Percentiles rank a stretch among this genome's conserved stretches.
Conservation (phyloP, 2,888 invertebrate genomes). For the Apodemia zela region DNA sequence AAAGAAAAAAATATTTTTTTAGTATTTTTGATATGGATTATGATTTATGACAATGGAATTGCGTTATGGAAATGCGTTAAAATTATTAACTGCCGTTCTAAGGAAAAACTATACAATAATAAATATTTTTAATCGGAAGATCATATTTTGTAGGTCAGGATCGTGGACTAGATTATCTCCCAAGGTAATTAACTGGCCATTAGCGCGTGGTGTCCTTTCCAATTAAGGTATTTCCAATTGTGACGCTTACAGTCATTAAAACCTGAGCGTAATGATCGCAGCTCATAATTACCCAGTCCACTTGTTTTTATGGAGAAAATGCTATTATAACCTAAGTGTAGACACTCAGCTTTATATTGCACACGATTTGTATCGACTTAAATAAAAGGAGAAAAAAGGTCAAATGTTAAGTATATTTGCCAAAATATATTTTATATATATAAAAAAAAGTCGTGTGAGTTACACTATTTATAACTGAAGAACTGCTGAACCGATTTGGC, state of each 20-base stretch:
- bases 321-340: not conserved
- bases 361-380: not conserved
- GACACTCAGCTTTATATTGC: not conserved
- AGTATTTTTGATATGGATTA: too few relatives aligned
- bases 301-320: not conserved
- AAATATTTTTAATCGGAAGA: not conserved
- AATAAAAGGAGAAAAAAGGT: too few relatives aligned
- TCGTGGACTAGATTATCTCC: not conserved
- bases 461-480: too few relatives aligned
- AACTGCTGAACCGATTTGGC: too few relatives aligned
- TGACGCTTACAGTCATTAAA: not conserved
- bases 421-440: too few relatives aligned
- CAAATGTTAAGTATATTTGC: too few relatives aligned
- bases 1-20: too few relatives aligned
- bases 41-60: too few relatives aligned
- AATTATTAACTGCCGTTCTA: too few relatives aligned
- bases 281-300: not conserved
- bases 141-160: not conserved
- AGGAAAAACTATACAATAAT: not conserved
- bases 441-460: too few relatives aligned
- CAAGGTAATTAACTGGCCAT: not conserved
- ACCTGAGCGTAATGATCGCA: not conserved
- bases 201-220: not conserved
- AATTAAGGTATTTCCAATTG: conserved; percentile 4
- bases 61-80: too few relatives aligned